Conservation (phyloP, 2,797 vertebrate species). For the Tragelaphus oryx region DNA sequence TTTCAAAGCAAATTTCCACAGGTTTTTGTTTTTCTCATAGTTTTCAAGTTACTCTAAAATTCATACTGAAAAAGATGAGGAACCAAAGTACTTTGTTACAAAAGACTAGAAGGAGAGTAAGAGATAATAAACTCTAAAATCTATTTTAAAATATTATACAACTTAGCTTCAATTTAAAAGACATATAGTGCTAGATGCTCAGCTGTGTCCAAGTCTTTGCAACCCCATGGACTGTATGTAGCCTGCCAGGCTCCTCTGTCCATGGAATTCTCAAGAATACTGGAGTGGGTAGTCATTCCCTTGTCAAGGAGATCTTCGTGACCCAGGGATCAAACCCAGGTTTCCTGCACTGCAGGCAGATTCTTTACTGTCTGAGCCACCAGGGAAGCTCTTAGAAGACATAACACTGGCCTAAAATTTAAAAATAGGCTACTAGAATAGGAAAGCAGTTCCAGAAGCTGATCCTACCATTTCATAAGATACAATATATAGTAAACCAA, state of each 20-base stretch:
- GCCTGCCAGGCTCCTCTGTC: not conserved
- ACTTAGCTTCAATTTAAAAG: not conserved
- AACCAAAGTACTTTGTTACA: not conserved
- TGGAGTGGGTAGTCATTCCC: not conserved
- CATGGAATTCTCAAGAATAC: not conserved
- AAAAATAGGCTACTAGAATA: not conserved
- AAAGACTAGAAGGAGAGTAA: not conserved
- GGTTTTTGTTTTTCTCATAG: not conserved
- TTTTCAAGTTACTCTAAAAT: constrained; percentile 36
- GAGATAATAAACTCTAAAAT: not conserved
- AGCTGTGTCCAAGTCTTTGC: not conserved
- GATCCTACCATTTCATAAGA: not conserved
- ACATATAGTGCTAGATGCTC: not conserved
- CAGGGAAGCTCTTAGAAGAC: not conserved
- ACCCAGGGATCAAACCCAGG: not conserved
- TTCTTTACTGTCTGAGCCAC: not conserved
- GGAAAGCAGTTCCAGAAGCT: not conserved
- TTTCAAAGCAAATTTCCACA: constrained; percentile 36
- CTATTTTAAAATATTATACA: constrained; percentile 3
- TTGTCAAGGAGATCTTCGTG: not conserved
- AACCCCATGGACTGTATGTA: not conserved
- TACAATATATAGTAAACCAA: not conserved
- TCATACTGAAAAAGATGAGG: not conserved
- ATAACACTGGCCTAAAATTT: not conserved
- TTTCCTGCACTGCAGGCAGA: not conserved